phyloP scores from a whole-genome alignment of 2,888 invertebrate genomes.

The Hylaea fasciaria region DNA sequence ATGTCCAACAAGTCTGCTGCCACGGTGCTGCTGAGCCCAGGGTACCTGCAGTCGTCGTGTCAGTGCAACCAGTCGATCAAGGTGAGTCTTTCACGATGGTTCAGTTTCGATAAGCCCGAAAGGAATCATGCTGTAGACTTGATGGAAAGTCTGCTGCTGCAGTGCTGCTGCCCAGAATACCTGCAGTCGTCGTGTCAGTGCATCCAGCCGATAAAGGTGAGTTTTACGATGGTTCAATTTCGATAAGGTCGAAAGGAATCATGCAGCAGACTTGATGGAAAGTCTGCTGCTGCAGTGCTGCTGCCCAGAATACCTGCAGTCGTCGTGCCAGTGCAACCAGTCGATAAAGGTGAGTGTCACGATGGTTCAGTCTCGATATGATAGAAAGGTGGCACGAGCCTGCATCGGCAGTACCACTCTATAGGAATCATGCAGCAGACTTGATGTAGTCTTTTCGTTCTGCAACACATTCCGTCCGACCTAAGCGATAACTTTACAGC shows the following conservation, averaged over 20 bases:
- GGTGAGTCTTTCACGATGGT: slow-evolving; percentile 49
- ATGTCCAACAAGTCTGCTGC: slow-evolving; percentile 69
- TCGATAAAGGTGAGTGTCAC: slow-evolving; percentile 67
- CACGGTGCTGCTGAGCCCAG: slow-evolving; percentile 76
- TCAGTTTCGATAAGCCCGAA: too few species aligned
- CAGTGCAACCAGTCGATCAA: slow-evolving; percentile 79
- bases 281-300: slow-evolving; percentile 74
- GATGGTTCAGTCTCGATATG: background rate
- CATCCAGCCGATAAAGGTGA: slow-evolving; percentile 75
- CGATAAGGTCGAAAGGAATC: too few species aligned
- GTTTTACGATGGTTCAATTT: too few species aligned
- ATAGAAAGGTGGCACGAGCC: background rate
- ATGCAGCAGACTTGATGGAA: too few species aligned
- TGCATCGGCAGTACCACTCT: background rate
- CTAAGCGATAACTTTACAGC: background rate
- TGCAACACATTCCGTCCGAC: background rate
- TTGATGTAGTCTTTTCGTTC: background rate
- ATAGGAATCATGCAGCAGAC: too few species aligned
- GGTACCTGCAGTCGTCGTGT: slow-evolving; percentile 74
- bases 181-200: slow-evolving; percentile 76
- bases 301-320: slow-evolving; percentile 77
- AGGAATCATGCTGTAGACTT: too few species aligned
- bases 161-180: slow-evolving; percentile 76
- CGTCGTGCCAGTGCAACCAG: slow-evolving; percentile 76
- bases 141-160: slow-evolving; percentile 75